Base-by-base conservation (phyloP, 2,113 vertebrate species). In the Sigmodon hispidus region DNA sequence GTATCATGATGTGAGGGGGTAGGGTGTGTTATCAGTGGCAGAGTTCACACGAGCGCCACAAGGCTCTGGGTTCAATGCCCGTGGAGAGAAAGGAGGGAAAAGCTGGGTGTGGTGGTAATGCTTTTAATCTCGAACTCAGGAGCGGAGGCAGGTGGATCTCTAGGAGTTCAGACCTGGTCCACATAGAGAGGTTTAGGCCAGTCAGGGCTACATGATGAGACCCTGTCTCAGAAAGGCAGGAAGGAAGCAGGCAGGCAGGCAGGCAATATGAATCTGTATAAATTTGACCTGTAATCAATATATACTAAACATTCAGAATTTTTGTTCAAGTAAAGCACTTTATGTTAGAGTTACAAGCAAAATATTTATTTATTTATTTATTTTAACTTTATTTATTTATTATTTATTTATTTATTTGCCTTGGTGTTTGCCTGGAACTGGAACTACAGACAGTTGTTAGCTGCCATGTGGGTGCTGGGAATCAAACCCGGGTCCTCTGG, bases 281-380 rank as follows among this genome's bases (percentile, higher is more conserved):
- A 96, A 94, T 89, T 91, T 90, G 45, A 92, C 88, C 57, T 52
- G 26, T 31, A 79, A 77, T 36, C 43, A 79, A 69, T 4, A 1
- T 36, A 48, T 87, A 91, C 75, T 90, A 87, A 94, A 92, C 69
- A 77, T 48, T 40, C 34, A 79, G 67, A 87, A 83, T 3, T 45
- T 89, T 89, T 83, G 48, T 94, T 95, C 67, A 94, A 96, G 59
- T 43, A 57, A 94, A 95, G 63, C 59, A 76, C 13, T 87, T 50
- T 87, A 81, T 22, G 31, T 70, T n/a, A n/a, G 48, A 45, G 63
- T 57, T 83, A 61, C 52, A 89, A 92, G 59, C 36, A 87, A 94
- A 91, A 92, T 59, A 36, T 40, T 85, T 69, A 29, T 0, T 91
- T 59, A 36, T 40, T 85, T 69, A 29, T 0, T n/a, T n/a, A n/a